phyloP scores from a whole-genome alignment of 2,113 vertebrate genomes.

The Xiphias gladius region DNA sequence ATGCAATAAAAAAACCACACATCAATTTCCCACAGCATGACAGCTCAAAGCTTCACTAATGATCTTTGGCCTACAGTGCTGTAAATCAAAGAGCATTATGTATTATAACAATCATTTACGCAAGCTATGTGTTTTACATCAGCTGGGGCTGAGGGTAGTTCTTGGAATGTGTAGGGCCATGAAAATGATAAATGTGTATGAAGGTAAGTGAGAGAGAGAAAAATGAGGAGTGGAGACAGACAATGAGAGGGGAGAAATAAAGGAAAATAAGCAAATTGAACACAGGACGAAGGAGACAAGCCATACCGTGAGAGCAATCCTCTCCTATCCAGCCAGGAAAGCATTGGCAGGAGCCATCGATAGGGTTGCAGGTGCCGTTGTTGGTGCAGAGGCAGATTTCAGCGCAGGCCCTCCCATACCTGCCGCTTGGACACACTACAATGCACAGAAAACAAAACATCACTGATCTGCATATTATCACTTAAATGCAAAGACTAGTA shows the following conservation, averaged over 20 bases:
- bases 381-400: constrained; percentile 94
- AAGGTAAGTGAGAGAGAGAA: constrained; percentile 51
- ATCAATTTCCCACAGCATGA: constrained; percentile 61
- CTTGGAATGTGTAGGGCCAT: constrained; percentile 58
- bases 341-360: constrained; percentile 96
- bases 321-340: constrained; percentile 95
- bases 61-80: constrained; percentile 65
- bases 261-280: constrained; percentile 28
- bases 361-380: constrained; percentile 97
- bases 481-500: constrained; percentile 12
- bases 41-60: constrained; percentile 66
- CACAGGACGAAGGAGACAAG: constrained; percentile 25
- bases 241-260: constrained; percentile 21
- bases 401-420: constrained; percentile 90
- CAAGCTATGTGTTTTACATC: constrained; percentile 78
- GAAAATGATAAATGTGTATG: constrained; percentile 63
- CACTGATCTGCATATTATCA: constrained; percentile 24
- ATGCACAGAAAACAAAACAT: constrained; percentile 41
- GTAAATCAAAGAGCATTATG: constrained; percentile 81
- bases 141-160: constrained; percentile 58
- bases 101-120: constrained; percentile 81
- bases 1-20: constrained; percentile 44
- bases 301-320: constrained; percentile 95
- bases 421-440: constrained; percentile 93
- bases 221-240: constrained; percentile 56